phyloP scores from a whole-genome alignment of 2,113 vertebrate species.

The Spizaetus ornatus region DNA sequence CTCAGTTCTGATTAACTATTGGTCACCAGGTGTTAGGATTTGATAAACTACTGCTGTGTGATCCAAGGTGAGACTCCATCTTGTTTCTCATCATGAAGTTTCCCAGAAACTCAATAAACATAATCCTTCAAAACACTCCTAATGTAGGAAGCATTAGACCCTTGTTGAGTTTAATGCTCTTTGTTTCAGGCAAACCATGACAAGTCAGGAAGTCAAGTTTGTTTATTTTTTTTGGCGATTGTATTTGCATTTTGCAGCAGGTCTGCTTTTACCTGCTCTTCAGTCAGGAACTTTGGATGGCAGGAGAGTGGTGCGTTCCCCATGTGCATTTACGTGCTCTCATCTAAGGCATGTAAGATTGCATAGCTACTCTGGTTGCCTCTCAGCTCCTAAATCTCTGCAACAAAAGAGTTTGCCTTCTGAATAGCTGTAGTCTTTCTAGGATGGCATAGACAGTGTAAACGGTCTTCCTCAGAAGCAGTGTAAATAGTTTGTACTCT shows the following conservation, averaged over 20 bases:
- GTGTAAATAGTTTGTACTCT: not conserved
- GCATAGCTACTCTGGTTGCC: not conserved
- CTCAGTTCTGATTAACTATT: not conserved
- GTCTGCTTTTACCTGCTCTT: not conserved
- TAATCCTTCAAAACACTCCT: not conserved
- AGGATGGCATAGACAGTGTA: not conserved
- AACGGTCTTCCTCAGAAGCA: not conserved
- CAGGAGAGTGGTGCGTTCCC: accelerated
- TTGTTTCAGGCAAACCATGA: not conserved
- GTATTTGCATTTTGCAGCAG: not conserved
- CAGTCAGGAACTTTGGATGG: not conserved
- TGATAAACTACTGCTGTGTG: not conserved
- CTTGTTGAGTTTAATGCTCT: not conserved
- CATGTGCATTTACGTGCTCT: not conserved
- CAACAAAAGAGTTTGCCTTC: not conserved
- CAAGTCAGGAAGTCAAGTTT: not conserved
- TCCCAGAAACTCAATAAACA: not conserved
- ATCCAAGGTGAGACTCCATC: not conserved
- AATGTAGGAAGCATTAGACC: not conserved
- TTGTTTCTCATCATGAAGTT: not conserved
- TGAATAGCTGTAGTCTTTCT: not conserved
- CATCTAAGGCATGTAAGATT: accelerated
- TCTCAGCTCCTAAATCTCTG: not conserved
- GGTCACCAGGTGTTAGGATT: not conserved
- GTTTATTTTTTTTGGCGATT: not conserved